Evolutionary conservation across 2,797 vertebrate species (phyloP).

Genomic region (Remorina albescens): DNA sequence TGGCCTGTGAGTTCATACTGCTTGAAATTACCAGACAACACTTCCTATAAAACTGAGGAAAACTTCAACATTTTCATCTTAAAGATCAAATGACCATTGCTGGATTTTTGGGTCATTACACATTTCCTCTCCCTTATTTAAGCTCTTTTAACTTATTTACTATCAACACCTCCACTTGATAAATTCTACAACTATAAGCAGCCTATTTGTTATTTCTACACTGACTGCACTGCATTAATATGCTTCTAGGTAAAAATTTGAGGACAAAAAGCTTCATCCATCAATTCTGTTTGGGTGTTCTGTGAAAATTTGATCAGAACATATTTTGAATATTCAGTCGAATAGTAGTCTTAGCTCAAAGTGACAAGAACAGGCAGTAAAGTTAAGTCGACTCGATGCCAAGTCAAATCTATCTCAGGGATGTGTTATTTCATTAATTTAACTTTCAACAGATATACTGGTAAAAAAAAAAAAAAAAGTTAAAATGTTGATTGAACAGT

Average conservation of each 20-base stretch:
- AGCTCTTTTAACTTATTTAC: neutral
- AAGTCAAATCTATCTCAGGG: too few species aligned
- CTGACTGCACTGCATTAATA: neutral
- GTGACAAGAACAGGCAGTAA: neutral
- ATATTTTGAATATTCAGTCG: neutral
- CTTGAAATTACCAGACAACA: neutral
- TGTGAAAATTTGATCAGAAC: neutral
- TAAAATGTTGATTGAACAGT: too few species aligned
- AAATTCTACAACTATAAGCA: conserved; percentile 2
- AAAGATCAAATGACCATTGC: neutral
- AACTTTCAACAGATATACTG: too few species aligned
- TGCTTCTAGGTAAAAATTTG: neutral
- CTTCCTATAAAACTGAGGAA: neutral
- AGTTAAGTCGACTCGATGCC: too few species aligned
- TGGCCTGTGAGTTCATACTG: conserved; percentile 7
- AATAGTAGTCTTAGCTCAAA: neutral
- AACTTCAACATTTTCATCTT: neutral
- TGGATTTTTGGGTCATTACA: neutral
- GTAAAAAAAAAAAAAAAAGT: too few species aligned
- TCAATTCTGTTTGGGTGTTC: too few species aligned
- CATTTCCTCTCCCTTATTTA: neutral
- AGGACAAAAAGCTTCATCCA: neutral
- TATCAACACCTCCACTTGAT: neutral
- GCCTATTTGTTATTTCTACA: neutral
- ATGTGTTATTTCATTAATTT: too few species aligned